phyloP scores from a whole-genome alignment of 2,888 invertebrate genomes.

The Leucophenga montana region DNA sequence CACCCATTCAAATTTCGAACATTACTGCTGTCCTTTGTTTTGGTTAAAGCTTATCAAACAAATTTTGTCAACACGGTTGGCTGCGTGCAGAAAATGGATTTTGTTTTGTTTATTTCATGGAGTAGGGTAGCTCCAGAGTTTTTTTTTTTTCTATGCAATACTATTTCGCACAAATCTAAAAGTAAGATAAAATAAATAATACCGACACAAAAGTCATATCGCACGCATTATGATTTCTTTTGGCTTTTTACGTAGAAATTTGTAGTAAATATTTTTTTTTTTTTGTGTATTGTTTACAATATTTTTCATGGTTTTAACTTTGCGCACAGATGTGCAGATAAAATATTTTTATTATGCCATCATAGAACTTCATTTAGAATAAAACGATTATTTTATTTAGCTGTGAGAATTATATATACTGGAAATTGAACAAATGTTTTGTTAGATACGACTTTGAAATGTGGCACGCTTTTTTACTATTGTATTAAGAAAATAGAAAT shows the following conservation, averaged over 20 bases:
- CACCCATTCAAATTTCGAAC: background rate
- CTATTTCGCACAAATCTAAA: background rate
- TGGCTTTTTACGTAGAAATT: background rate
- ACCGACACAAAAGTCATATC: background rate
- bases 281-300: background rate
- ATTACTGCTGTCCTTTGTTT: background rate
- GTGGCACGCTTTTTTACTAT: too few relatives aligned
- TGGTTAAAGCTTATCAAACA: slow-evolving; percentile 38
- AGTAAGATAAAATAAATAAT: background rate
- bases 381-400: too few relatives aligned
- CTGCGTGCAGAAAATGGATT: slow-evolving; percentile 31
- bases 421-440: too few relatives aligned
- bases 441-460: too few relatives aligned
- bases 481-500: too few relatives aligned
- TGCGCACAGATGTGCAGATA: too few relatives aligned
- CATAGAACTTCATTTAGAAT: too few relatives aligned
- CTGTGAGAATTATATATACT: too few relatives aligned
- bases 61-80: slow-evolving; percentile 48
- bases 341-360: too few relatives aligned
- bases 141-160: background rate
- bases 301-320: too few relatives aligned
- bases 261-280: background rate
- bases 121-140: background rate
- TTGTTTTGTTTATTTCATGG: slow-evolving; percentile 10
- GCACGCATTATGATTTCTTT: slow-evolving; percentile 1